Evolutionary conservation across 37 sponge, comb jelly and placozoan species (phyloP).

Genomic region (Tethya wilhelma): DNA sequence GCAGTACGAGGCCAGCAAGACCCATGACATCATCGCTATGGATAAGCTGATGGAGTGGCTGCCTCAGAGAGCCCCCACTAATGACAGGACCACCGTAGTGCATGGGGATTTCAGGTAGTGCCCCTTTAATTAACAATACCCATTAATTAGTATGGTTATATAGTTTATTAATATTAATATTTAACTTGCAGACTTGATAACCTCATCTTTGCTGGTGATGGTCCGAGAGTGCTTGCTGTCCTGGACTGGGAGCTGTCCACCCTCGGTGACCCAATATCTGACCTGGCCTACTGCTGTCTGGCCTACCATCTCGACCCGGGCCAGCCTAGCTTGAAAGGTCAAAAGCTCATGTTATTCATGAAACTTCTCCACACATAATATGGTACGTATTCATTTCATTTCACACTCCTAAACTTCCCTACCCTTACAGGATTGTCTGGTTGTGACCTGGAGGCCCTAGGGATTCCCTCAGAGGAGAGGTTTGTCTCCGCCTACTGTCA

Average conservation of each 20-base stretch:
- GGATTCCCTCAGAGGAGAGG: conserved; percentile 72
- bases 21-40: conserved; percentile 17
- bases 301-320: conserved; percentile 56
- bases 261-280: conserved; percentile 78
- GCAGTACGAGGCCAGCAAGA: conserved; percentile 57
- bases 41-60: conserved; percentile 34
- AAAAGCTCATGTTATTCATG: neutral
- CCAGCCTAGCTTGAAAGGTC: conserved; percentile 49
- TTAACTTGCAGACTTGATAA: conserved; percentile 75
- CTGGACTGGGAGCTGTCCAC: conserved; percentile 91
- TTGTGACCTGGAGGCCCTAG: conserved; percentile 32
- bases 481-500: conserved; percentile 52
- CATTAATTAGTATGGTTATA: neutral
- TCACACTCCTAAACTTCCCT: neutral
- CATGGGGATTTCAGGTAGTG: conserved; percentile 83
- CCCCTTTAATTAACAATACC: neutral
- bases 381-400: too few species aligned
- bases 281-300: conserved; percentile 75
- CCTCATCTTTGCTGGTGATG: conserved; percentile 44
- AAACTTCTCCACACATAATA: neutral
- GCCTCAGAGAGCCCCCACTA: conserved; percentile 33
- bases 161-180: too few species aligned
- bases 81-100: conserved; percentile 53
- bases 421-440: conserved; percentile 51
- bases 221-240: conserved; percentile 65